Percentiles rank a stretch among this genome's conserved stretches.
These are phyloP conservation scores for Mechanitis messenoides DNA, from an alignment of 2,888 invertebrate species.

Conservation along the genomic window DNA sequence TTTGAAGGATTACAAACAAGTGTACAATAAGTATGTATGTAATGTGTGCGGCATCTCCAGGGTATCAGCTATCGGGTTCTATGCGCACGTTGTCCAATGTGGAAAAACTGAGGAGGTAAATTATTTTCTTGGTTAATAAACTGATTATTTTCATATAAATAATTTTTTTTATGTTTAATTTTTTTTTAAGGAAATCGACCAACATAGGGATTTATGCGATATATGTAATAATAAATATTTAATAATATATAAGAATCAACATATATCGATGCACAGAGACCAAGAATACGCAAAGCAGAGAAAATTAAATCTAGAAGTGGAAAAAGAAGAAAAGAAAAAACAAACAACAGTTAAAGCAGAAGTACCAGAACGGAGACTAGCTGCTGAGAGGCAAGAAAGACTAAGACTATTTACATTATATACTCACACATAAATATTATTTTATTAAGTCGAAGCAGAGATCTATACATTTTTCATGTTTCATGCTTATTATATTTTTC, in stretches of 20 bases:
- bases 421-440: background rate
- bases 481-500: too few species aligned
- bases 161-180: background rate
- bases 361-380: constrained; percentile 42
- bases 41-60: constrained; percentile 70
- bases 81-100: constrained; percentile 78
- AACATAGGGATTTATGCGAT: constrained; percentile 68
- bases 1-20: constrained; percentile 59
- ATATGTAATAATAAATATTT: constrained; percentile 68
- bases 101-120: constrained; percentile 75
- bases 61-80: constrained; percentile 75
- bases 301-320: constrained; percentile 31
- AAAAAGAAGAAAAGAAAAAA: constrained; percentile 30
- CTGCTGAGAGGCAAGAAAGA: constrained; percentile 54
- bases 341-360: constrained; percentile 17
- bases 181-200: constrained; percentile 59
- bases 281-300: constrained; percentile 39
- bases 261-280: constrained; percentile 69
- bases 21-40: constrained; percentile 65
- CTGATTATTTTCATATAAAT: background rate
- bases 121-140: constrained; percentile 3
- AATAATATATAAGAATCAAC: constrained; percentile 77
- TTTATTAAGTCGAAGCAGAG: too few species aligned
- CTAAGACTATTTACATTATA: background rate
- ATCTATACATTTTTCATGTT: too few species aligned